These are phyloP conservation scores for Pangasianodon gigas DNA, from an alignment of 2,113 vertebrate species.

Conservation along the genomic window DNA sequence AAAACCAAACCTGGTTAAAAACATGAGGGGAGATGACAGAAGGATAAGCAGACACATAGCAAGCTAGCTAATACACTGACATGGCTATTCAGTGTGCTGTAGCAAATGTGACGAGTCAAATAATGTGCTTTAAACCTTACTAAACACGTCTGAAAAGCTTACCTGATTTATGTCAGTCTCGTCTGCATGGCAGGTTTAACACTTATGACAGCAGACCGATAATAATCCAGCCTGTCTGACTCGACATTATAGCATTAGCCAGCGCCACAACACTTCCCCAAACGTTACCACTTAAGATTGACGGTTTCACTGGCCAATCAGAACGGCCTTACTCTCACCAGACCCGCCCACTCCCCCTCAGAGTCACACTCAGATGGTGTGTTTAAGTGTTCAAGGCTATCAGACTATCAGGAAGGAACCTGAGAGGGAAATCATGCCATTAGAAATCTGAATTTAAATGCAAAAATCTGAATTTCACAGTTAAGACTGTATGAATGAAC, in stretches of 20 bases:
- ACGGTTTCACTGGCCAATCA: conserved; percentile 5
- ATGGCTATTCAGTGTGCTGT: background rate
- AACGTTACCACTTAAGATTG: background rate
- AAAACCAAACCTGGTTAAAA: background rate
- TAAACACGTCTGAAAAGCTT: background rate
- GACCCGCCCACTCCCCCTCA: no score
- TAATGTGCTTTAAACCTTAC: no score
- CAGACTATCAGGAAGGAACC: background rate
- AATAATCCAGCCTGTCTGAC: background rate
- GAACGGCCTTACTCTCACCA: background rate
- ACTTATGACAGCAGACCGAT: background rate
- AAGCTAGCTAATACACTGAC: background rate
- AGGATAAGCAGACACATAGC: background rate
- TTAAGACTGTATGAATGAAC: background rate
- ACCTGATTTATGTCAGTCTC: conserved; percentile 22
- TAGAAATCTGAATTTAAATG: background rate
- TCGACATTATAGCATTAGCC: background rate
- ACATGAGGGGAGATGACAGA: background rate
- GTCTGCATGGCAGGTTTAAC: background rate
- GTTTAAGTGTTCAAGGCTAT: background rate
- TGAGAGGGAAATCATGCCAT: background rate
- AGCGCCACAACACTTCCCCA: conserved; percentile 8
- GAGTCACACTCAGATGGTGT: background rate
- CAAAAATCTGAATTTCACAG: background rate
- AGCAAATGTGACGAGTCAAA: background rate